These are phyloP conservation scores for Mastigias papua DNA, from an alignment of 30 jellyfish, hydroid and myxozoan species.

Conservation along the genomic window DNA sequence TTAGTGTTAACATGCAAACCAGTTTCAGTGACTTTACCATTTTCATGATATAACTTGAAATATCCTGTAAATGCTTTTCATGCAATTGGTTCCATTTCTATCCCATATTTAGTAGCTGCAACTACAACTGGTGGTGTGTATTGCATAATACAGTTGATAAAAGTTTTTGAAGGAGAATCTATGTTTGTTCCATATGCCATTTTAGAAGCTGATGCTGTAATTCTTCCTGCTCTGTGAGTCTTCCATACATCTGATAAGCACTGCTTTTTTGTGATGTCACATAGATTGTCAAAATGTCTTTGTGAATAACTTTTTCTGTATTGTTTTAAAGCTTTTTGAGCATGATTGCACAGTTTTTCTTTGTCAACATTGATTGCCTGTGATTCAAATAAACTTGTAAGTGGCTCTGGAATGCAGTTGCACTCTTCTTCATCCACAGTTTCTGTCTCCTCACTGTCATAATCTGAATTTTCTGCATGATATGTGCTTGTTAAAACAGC, in stretches of 20 bases:
- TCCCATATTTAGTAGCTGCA: constrained; percentile 46
- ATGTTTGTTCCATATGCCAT: constrained; percentile 12
- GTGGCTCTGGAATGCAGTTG: constrained; percentile 47
- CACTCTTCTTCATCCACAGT: constrained; percentile 18
- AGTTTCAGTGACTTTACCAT: constrained; percentile 11
- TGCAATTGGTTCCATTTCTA: constrained; percentile 25
- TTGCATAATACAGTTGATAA: constrained; percentile 30
- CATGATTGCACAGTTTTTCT: background rate
- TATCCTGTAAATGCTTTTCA: background rate
- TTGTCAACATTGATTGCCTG: constrained; percentile 23
- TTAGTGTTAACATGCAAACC: constrained; percentile 41
- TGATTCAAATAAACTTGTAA: constrained; percentile 40
- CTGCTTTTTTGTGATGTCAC: constrained; percentile 31
- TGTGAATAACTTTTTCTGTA: constrained; percentile 20
- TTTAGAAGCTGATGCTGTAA: constrained; percentile 32
- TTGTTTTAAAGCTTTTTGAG: background rate
- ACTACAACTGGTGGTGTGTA: constrained; percentile 9
- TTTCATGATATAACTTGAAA: background rate
- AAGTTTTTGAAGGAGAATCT: constrained; percentile 27
- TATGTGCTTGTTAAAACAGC: background rate
- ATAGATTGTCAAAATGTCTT: constrained; percentile 4
- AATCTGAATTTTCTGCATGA: background rate
- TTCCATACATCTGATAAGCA: constrained; percentile 23
- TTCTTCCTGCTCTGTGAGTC: constrained; percentile 54
- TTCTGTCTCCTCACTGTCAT: constrained; percentile 29